These are phyloP conservation scores for Heptranchias perlo DNA, from an alignment of 2,113 vertebrate species.

Conservation along the genomic window DNA sequence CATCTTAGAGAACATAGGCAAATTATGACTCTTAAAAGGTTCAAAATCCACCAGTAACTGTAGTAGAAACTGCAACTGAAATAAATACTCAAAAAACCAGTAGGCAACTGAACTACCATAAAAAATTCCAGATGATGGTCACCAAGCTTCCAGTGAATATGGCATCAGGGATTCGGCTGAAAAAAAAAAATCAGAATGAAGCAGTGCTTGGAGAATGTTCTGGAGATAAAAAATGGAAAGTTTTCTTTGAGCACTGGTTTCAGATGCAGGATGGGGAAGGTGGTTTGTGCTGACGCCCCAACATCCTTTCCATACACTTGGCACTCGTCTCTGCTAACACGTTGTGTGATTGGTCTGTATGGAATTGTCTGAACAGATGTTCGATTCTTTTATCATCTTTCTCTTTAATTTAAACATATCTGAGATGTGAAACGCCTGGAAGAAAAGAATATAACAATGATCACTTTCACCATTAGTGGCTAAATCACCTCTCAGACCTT, in stretches of 20 bases:
- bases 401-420: slow-evolving; percentile 62
- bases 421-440: slow-evolving; percentile 68
- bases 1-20: not conserved
- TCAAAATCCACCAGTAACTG: not conserved
- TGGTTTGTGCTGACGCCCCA: not conserved
- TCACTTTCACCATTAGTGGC: slow-evolving; percentile 23
- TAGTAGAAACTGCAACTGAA: not conserved
- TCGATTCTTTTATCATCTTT: not conserved
- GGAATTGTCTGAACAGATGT: not conserved
- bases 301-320: not conserved
- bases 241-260: not conserved
- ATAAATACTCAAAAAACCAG: not conserved
- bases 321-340: not conserved
- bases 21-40: not conserved
- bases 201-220: not conserved
- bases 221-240: not conserved
- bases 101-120: not conserved
- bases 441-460: slow-evolving; percentile 27
- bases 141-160: not conserved
- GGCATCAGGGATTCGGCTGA: not conserved
- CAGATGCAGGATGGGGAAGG: not conserved
- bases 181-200: not conserved
- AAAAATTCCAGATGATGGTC: not conserved
- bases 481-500: slow-evolving; percentile 36
- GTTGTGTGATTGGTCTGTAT: slow-evolving; percentile 34